phyloP scores from a whole-genome alignment of 2,113 vertebrate genomes.

The Ctenodactylus gundi region DNA sequence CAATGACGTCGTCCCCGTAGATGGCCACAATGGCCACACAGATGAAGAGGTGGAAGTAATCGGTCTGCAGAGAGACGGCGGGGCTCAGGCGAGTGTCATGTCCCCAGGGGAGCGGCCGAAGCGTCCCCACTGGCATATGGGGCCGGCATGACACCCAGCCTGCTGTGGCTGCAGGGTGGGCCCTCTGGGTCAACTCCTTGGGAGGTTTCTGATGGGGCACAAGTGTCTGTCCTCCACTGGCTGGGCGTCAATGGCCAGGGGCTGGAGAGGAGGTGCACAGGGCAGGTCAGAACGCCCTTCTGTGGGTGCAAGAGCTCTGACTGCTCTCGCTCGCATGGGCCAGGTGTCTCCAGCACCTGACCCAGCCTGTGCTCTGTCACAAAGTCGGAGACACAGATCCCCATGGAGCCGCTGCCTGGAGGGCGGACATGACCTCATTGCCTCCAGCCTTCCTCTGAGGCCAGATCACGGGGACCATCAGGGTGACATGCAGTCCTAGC shows the following conservation, averaged over 20 bases:
- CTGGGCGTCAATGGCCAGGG: rapidly evolving
- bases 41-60: constrained; percentile 99
- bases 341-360: rapidly evolving
- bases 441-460: background rate
- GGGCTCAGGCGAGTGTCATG: background rate
- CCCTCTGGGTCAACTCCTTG: background rate
- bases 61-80: constrained; percentile 85
- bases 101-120: no score
- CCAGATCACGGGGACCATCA: no score
- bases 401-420: rapidly evolving
- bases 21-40: constrained; percentile 97
- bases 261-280: rapidly evolving
- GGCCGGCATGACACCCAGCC: background rate
- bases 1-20: constrained; percentile 95
- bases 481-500: rapidly evolving
- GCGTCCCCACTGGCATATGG: background rate
- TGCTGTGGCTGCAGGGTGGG: background rate
- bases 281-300: no score
- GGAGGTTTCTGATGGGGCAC: background rate
- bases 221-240: background rate
- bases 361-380: background rate
- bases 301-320: background rate
- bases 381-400: background rate
- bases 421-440: rapidly evolving
- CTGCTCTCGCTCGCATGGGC: background rate